Conservation (phyloP, 1,140 invertebrate species). For the Rhopalosiphum padi region DNA sequence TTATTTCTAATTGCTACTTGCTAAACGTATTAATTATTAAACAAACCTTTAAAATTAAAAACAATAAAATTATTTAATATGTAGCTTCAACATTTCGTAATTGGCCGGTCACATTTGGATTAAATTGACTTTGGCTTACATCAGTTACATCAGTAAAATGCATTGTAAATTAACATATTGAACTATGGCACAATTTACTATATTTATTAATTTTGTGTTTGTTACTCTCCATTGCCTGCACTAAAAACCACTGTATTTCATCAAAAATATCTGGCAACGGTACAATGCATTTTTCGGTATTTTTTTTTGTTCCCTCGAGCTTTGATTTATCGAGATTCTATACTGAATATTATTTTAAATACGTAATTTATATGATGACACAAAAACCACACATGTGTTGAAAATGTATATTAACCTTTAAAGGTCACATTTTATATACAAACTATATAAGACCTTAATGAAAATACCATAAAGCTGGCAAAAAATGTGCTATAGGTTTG, state of each 20-base stretch:
- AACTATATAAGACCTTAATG: slow-evolving; percentile 30
- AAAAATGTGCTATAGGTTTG: slow-evolving; percentile 27
- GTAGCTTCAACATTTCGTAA: neutral
- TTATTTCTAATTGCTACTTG: too few relatives aligned
- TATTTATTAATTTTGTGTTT: neutral
- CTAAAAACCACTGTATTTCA: neutral
- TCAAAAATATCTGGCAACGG: neutral
- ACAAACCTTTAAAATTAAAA: too few relatives aligned
- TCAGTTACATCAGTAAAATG: too few relatives aligned
- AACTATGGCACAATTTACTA: neutral
- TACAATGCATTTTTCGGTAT: neutral
- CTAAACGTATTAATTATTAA: too few relatives aligned
- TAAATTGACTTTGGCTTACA: neutral
- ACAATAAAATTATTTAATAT: too few relatives aligned
- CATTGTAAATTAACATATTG: too few relatives aligned
- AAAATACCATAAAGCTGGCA: slow-evolving; percentile 26
- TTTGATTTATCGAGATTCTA: neutral
- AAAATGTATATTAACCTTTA: slow-evolving; percentile 40
- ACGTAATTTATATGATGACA: neutral
- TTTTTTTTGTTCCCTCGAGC: neutral
- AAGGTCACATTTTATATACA: slow-evolving; percentile 18
- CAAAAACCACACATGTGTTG: neutral
- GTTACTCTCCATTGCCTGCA: neutral
- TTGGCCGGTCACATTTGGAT: neutral
- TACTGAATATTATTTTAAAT: neutral